phyloP scores from a whole-genome alignment of 2,797 vertebrate species.

The Lepilemur ruficaudatus region DNA sequence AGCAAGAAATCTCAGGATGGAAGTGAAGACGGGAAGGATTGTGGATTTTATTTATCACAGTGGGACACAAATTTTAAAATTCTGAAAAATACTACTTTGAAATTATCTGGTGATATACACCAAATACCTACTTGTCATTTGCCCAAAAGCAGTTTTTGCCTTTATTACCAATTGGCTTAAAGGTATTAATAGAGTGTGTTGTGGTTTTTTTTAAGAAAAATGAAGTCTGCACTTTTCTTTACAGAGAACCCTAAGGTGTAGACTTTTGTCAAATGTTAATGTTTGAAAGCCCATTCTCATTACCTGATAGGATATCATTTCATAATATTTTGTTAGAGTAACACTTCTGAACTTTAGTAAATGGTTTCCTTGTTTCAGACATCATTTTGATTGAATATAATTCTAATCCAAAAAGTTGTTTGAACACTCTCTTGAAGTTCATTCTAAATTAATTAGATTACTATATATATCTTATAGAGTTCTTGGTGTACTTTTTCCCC shows the following conservation, averaged over 20 bases:
- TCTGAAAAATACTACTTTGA: neutral
- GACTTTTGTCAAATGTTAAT: neutral
- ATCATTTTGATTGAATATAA: constrained; percentile 20
- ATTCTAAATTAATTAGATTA: neutral
- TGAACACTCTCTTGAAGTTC: neutral
- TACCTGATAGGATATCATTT: neutral
- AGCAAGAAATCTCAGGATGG: neutral
- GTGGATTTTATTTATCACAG: neutral
- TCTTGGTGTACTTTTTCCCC: neutral
- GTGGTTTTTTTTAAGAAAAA: neutral
- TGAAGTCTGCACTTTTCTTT: neutral
- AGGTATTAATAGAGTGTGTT: neutral
- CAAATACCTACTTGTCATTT: neutral
- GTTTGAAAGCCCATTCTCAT: neutral
- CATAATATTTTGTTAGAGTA: neutral
- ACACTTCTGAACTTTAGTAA: neutral
- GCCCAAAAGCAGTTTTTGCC: neutral
- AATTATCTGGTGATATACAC: neutral
- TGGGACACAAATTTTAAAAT: neutral
- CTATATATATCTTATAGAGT: neutral
- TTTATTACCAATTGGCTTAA: neutral
- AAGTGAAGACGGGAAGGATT: neutral
- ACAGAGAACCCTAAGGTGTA: neutral
- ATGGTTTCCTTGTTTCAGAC: neutral
- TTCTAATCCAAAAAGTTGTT: constrained; percentile 14